Conservation (phyloP, 2,113 vertebrate genomes). For the Etheostoma spectabile region DNA sequence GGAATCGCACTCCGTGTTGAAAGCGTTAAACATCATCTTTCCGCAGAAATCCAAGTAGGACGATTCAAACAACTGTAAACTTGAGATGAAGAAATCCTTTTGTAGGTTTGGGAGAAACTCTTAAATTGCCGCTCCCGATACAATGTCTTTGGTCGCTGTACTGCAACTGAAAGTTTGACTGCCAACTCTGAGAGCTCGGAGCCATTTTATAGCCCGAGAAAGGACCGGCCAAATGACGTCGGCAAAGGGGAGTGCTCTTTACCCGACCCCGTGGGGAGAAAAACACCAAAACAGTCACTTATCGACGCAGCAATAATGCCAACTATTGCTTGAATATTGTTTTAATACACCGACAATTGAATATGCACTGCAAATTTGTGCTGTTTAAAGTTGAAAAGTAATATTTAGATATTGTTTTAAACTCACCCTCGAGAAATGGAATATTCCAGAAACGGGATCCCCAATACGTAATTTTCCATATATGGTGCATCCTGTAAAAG, state of each 20-base stretch:
- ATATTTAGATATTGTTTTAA: neutral
- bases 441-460: constrained; percentile 84
- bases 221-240: constrained; percentile 63
- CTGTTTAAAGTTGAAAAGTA: neutral
- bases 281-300: constrained; percentile 44
- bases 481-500: constrained; percentile 86
- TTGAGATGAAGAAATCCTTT: constrained; percentile 49
- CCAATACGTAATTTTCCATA: constrained; percentile 84
- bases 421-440: constrained; percentile 63
- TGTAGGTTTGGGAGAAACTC: constrained; percentile 30
- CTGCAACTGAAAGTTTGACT: constrained; percentile 71
- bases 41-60: neutral
- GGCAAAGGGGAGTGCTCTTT: neutral
- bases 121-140: neutral
- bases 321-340: accelerated
- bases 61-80: constrained; percentile 51
- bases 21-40: constrained; percentile 90
- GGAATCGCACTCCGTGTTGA: constrained; percentile 91
- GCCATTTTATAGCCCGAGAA: constrained; percentile 49
- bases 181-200: neutral
- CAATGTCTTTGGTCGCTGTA: neutral
- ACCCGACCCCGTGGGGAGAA: neutral
- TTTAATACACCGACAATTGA: accelerated
- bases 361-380: accelerated
- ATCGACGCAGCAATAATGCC: neutral